These are phyloP conservation scores for Nematostella vectensis DNA, from an alignment of 92 coral and sea anemone genomes.

Conservation along the genomic window DNA sequence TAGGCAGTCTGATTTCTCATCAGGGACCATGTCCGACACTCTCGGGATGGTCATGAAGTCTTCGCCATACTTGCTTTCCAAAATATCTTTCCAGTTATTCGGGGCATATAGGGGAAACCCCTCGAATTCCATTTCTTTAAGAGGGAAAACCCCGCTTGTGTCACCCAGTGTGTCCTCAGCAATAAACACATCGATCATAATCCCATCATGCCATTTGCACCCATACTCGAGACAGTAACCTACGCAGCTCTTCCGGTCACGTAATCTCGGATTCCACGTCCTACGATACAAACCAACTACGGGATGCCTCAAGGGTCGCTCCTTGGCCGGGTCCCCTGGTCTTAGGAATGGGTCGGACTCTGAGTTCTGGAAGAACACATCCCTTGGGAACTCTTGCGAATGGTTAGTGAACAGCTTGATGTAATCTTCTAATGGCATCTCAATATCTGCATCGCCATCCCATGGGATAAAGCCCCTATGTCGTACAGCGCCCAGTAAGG, in stretches of 20 bases:
- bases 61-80: slow-evolving; percentile 27
- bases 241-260: slow-evolving; percentile 59
- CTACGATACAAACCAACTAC: slow-evolving; percentile 43
- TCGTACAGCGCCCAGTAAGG: slow-evolving; percentile 69
- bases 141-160: slow-evolving; percentile 31
- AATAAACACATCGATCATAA: slow-evolving; percentile 48
- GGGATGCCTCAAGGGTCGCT: slow-evolving; percentile 5
- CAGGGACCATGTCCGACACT: slow-evolving; percentile 3
- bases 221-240: slow-evolving; percentile 31
- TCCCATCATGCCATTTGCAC: slow-evolving; percentile 65
- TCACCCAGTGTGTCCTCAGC: background rate
- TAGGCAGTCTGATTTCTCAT: slow-evolving; percentile 36
- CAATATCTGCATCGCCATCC: slow-evolving; percentile 59
- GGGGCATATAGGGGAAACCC: slow-evolving; percentile 61
- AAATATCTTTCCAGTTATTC: slow-evolving; percentile 35
- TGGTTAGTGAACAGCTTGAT: slow-evolving; percentile 36
- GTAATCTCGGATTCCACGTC: slow-evolving; percentile 45
- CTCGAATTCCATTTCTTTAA: slow-evolving; percentile 47
- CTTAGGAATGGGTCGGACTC: slow-evolving; percentile 41
- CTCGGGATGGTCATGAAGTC: slow-evolving; percentile 43
- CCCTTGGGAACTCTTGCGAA: slow-evolving; percentile 40
- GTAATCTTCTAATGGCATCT: slow-evolving; percentile 46
- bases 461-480: slow-evolving; percentile 70
- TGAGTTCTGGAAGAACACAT: slow-evolving; percentile 56
- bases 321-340: slow-evolving; percentile 26